Base-by-base conservation (phyloP, 1,140 invertebrate species). In the Ostrea edulis region DNA sequence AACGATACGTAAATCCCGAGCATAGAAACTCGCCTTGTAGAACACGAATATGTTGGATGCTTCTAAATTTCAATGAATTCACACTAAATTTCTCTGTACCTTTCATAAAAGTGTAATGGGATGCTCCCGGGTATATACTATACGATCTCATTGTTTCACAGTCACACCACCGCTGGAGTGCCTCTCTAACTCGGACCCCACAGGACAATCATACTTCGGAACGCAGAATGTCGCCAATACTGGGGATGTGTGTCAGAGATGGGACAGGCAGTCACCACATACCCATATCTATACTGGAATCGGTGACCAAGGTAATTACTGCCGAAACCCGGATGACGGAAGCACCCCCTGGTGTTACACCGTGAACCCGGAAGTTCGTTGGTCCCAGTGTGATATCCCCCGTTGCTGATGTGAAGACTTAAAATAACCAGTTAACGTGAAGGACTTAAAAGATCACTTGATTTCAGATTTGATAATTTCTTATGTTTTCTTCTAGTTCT, bases 311-410 rank as follows among this genome's bases (percentile, higher is more conserved):
- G 58, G 84, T 8, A 87, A 87, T 14, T 87, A 29, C 29, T 87
- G 86, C 54, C 35, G 86, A 51, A 87, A 87, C n/a, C 62, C 86
- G 29, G 86, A 84, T 29, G 44, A 22, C 17, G 29, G 20, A 14
- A 12, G 8, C 20, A 0, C 22, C 8, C 81, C 86, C 17, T 87
- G 86, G 86, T 87, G 86, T 68, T 84, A 83, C 17, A 55, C 86
- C 8, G 29, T 22, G 8, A 55, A 84, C 52, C 81, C 81, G 4
- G 52, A 86, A 29, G 25, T 25, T 35, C 22, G 58, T 17, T 62
- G 55, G 55, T 17, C 35, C 17, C 5, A 20, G 22, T 85, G 84
- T 51, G 5, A 85, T 65, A 65, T 85, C 20, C 55, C 84, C 0
- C 12, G 35, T 20, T 85, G 84, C 54, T 29, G 84, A 54, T 58